phyloP scores from a whole-genome alignment of 2,113 vertebrate species.

The Chionis minor region DNA sequence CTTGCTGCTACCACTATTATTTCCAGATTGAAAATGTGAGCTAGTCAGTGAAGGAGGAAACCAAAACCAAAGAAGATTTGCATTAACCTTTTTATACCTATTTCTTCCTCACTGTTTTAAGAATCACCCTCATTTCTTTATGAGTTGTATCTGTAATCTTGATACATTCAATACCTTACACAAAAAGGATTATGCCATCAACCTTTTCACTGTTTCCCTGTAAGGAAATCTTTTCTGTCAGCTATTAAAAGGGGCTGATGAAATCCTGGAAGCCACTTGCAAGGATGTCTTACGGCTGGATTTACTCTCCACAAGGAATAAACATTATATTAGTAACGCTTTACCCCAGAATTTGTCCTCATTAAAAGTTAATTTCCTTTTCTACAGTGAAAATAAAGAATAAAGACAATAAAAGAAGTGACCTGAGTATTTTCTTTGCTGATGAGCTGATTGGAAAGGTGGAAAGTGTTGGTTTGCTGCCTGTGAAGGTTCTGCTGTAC shows the following conservation, averaged over 20 bases:
- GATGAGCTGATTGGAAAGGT: background rate
- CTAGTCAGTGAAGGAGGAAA: background rate
- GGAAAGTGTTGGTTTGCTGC: background rate
- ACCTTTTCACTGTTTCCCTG: background rate
- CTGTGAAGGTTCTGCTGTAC: background rate
- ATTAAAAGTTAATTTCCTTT: background rate
- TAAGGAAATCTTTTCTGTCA: background rate
- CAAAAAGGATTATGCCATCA: background rate
- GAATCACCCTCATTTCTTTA: background rate
- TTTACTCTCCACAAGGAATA: background rate
- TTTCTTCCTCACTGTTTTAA: background rate
- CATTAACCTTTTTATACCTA: background rate
- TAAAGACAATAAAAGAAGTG: background rate
- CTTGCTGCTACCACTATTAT: accelerated
- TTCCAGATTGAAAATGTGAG: background rate
- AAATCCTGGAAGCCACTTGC: background rate
- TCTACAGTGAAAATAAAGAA: background rate
- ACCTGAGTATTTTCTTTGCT: background rate
- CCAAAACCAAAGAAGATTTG: background rate
- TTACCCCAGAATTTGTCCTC: background rate
- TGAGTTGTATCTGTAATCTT: background rate
- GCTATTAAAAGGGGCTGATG: background rate
- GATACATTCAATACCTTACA: background rate
- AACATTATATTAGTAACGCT: background rate
- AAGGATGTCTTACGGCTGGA: background rate